Base-by-base conservation (phyloP, 2,888 invertebrate genomes). In the Microctonus hyperodae region DNA sequence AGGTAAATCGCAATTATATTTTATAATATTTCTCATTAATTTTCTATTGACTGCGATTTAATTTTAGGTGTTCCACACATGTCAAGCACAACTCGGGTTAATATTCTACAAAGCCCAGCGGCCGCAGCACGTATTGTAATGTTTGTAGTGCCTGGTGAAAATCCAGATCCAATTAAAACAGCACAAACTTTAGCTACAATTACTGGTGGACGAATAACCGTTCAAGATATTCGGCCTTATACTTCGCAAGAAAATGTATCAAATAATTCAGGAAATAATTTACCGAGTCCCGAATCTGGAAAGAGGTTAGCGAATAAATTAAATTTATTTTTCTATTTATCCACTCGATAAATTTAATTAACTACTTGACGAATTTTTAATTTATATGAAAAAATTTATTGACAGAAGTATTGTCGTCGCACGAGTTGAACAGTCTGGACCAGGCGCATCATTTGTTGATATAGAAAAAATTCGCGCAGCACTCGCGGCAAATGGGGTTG, bases 81-180 rank as follows among this genome's bases (percentile, higher is more conserved):
- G 66, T 91, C 87, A 72, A 89, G 91, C 20, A 90, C 90, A 37
- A 90, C 92, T 13, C 88, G 89, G 66, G 90, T 96, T 6, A 89
- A 70, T 25, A 87, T 95, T 67, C 92, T 76, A 11, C 72, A 72
- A 51, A 77, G 75, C 33, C 61, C 73, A 91, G 84, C 92, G 92
- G 60, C 91, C 92, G 71, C 95, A 90, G 90, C 91, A 7, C 87
- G 92, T 66, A 91, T 91, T 40, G 91, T 95, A 85, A 89, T 91
- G 20, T 95, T 95, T 82, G 90, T 95, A 68, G 91, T 95, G 44
- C 92, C 94, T 4, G 93, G 92, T 56, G 87, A 88, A 62, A 90
- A 92, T 81, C 91, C 91, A 9, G 91, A 95, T 83, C 89, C 89
- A 72, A 86, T 86, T 64, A 90, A 90, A 75, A 88, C 93, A 16